Conservation (phyloP, 2,113 vertebrate species). For the Ammodytes dubius region DNA sequence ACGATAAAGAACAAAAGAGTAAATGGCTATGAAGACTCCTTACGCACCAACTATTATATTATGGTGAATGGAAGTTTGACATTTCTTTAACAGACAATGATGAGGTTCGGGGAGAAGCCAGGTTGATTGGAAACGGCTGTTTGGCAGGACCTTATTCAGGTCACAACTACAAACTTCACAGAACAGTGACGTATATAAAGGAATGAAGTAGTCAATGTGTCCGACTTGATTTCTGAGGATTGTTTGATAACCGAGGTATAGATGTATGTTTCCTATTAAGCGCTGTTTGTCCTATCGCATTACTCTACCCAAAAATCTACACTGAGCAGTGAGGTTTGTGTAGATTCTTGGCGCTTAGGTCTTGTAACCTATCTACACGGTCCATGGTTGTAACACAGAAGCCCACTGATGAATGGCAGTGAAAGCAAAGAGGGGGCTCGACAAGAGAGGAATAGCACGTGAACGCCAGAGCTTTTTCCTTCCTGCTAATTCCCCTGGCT, state of each 20-base stretch:
- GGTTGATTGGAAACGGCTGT: conserved; percentile 34
- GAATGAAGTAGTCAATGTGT: conserved; percentile 32
- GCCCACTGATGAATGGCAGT: conserved; percentile 11
- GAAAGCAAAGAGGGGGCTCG: conserved; percentile 24
- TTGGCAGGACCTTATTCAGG: conserved; percentile 43
- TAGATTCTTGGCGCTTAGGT: conserved; percentile 30
- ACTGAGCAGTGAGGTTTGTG: conserved; percentile 67
- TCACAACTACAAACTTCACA: conserved; percentile 8
- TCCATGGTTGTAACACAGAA: conserved; percentile 13
- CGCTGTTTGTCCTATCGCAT: conserved; percentile 43
- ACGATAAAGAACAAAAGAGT: conserved; percentile 3
- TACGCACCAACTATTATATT: not conserved
- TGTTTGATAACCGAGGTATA: conserved; percentile 73
- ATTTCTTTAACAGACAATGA: conserved; percentile 30
- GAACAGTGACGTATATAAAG: conserved; percentile 21
- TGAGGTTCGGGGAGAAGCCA: conserved; percentile 28
- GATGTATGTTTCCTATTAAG: conserved; percentile 50
- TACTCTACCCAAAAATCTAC: conserved; percentile 26
- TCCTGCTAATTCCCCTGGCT: not conserved
- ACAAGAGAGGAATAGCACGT: conserved; percentile 21
- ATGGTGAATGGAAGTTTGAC: conserved; percentile 16
- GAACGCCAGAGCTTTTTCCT: conserved; percentile 14
- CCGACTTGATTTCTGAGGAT: conserved; percentile 66
- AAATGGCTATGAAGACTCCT: not conserved
- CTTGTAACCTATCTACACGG: not conserved